Conservation (phyloP, 30 jellyfish, hydroid and myxozoan species). For the Aurelia aurita region DNA sequence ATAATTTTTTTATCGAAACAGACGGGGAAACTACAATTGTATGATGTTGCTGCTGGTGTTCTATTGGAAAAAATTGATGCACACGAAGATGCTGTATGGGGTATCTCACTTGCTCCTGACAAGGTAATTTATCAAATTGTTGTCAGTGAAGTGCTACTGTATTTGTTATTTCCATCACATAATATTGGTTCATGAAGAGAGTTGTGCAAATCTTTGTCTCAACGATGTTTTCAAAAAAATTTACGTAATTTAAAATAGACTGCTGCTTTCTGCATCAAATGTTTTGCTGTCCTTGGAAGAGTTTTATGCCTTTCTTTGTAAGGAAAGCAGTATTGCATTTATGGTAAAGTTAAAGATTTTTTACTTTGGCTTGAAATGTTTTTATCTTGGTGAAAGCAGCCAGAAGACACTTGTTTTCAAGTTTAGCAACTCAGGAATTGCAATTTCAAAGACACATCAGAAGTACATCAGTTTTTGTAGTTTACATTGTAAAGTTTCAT, state of each 20-base stretch:
- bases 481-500: no score
- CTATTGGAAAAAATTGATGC: conserved; percentile 87
- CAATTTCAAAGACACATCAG: no score
- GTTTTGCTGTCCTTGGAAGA: background rate
- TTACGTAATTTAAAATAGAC: background rate
- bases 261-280: background rate
- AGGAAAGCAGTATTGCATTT: no score
- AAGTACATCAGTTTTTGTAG: no score
- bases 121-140: conserved; percentile 48
- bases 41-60: conserved; percentile 91
- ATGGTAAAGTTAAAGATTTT: no score
- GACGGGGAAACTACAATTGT: conserved; percentile 91
- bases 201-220: background rate
- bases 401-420: no score
- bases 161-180: background rate
- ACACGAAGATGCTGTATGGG: conserved; percentile 94
- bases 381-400: no score
- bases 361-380: no score
- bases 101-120: conserved; percentile 86
- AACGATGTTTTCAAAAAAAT: background rate
- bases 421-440: no score
- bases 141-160: background rate
- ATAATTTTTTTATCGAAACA: no score
- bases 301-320: no score
- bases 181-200: background rate